Evolutionary conservation across 2,888 invertebrate species (phyloP), one percentile per base, ranked within the genome.

Genomic region (Trichopria drosophilae): DNA sequence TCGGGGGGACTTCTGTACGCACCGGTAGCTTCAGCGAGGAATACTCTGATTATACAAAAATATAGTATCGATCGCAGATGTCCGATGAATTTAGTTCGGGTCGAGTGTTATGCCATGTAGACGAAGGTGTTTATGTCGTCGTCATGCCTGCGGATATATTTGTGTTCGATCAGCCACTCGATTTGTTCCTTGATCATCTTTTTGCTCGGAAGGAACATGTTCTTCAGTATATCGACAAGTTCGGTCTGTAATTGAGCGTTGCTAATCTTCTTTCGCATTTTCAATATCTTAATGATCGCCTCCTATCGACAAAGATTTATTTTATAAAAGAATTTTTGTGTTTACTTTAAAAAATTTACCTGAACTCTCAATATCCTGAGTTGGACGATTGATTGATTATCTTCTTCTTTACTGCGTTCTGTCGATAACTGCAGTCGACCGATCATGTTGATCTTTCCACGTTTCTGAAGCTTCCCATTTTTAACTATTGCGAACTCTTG

Each of bases 131-230:
- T 97, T 73, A 97, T 96, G 76, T 98, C 95, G 65, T 95, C 92
- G 68, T 96, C 96, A 74, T 97, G 96, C 63, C 98, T 83, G 55
- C 86, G 83, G 89, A 98, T 96, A 76, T 97, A 98, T 76, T 95
- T 95, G 77, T 99, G 93, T 78, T 99, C 98, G 60, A 99, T 98
- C 34, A 99, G 85, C 98, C 98, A 99, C 77, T 99, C 99, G 43
- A 99, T 84, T 78, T 99, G 98, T 78, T 99, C 98, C 78, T 99
- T 99, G 66, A 99, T 98, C 90, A 99, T 93, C 78, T 98, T 97
- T 78, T 96, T 96, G 57, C 95, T 94, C 19, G 99, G 99, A 71
- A 98, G 80, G 82, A 99, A 99, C 96, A 99, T 97, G 74, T 97
- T 96, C 79, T 97, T 97, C 65, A 99, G 79, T 72, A 99, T 96